phyloP scores from a whole-genome alignment of 1,140 invertebrate species.

The Mercenaria mercenaria region DNA sequence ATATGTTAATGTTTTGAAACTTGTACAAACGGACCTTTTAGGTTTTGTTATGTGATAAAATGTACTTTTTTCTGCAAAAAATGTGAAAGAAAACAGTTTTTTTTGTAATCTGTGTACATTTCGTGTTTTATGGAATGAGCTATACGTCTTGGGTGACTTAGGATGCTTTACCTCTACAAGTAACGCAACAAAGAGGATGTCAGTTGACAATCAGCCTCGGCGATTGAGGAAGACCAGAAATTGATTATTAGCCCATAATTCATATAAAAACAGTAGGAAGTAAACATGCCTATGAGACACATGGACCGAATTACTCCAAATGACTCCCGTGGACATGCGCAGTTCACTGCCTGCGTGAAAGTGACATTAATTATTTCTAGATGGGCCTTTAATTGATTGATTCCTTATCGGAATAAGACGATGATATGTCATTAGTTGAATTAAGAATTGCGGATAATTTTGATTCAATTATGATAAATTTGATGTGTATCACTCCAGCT shows the following conservation, averaged over 20 bases:
- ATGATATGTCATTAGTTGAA: constrained; percentile 21
- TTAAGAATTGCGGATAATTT: constrained; percentile 35
- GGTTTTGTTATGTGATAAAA: no score
- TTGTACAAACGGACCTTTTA: no score
- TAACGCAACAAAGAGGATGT: no score
- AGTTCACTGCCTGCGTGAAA: not conserved
- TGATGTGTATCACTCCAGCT: constrained; percentile 25
- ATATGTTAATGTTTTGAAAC: no score
- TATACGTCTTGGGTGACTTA: no score
- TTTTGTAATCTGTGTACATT: no score
- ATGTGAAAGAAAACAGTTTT: no score
- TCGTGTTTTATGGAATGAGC: no score
- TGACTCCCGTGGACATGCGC: not conserved
- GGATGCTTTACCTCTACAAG: no score
- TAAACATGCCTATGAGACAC: constrained; percentile 8
- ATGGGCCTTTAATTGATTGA: constrained; percentile 59
- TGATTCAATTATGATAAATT: constrained; percentile 61
- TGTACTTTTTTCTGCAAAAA: no score
- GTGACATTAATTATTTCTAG: constrained; percentile 55
- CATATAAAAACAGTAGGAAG: constrained; percentile 17
- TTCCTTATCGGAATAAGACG: constrained; percentile 22
- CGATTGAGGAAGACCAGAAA: not conserved
- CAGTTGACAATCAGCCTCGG: no score
- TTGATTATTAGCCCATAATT: not conserved
- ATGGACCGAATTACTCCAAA: constrained; percentile 37